Conservation (phyloP, 2,888 invertebrate species). For the Apodemia mormo region DNA sequence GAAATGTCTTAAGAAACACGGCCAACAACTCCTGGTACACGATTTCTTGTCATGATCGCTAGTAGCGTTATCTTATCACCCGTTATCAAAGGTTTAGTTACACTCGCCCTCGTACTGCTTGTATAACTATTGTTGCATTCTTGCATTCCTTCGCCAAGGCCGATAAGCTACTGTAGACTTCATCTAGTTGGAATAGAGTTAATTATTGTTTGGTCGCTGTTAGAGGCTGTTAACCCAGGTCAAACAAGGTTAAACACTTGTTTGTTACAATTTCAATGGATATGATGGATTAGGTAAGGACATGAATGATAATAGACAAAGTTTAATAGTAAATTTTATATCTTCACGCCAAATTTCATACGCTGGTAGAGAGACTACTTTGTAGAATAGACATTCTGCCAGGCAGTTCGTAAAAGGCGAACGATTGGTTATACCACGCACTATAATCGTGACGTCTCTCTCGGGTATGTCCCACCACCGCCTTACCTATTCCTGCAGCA, state of each 20-base stretch:
- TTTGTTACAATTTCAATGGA: not conserved
- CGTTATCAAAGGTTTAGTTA: constrained; percentile 15
- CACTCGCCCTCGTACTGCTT: not conserved
- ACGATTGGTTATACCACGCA: too few species aligned
- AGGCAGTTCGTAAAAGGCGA: too few species aligned
- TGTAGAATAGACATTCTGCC: too few species aligned
- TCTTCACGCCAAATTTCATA: too few species aligned
- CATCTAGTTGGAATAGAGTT: not conserved
- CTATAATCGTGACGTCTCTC: too few species aligned
- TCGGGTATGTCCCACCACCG: too few species aligned
- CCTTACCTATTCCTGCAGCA: too few species aligned
- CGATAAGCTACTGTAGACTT: not conserved
- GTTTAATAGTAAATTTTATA: too few species aligned
- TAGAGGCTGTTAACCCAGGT: not conserved
- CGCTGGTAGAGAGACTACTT: too few species aligned
- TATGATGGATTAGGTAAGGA: not conserved
- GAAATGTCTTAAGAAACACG: not conserved
- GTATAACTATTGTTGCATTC: constrained; percentile 13
- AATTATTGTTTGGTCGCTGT: not conserved
- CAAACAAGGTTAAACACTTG: constrained; percentile 10
- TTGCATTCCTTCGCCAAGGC: not conserved
- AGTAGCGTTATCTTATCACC: constrained; percentile 8
- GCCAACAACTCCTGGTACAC: not conserved
- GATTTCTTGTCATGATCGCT: not conserved
- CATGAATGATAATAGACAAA: too few species aligned